Evolutionary conservation across 92 coral and sea anemone genomes (phyloP), one percentile per base, ranked within the genome.

Genomic region (Actinostola sp.): DNA sequence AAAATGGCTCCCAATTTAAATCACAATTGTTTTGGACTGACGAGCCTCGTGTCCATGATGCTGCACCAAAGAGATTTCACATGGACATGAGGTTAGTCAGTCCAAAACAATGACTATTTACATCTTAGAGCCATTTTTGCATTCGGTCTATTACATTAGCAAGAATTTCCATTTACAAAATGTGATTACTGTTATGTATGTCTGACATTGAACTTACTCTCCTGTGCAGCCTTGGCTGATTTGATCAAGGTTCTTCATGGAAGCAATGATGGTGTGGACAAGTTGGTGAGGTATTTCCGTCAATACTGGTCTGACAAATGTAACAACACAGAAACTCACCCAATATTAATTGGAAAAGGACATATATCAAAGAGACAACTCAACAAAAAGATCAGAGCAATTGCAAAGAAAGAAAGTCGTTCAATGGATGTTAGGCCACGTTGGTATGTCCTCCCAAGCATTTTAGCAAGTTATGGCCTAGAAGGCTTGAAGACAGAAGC

Each of bases 341-440:
- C 80, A 4, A 83, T 77, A 27, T 75, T 89, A 60, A 82, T 71
- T 16, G 80, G 88, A 28, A 89, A 86, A 52, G 84, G 97, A 25
- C 88, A 86, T 14, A 81, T 95, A 30, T 95, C 99, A 14, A 95
- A 88, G 79, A 89, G 99, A 1, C 97, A 95, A 57, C 77, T 95
- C 16, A 93, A 92, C 70, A 73, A 73, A 28, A 88, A 89, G 70
- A 95, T 95, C 33, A 86, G 86, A 50, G 61, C 77, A 14, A 92
- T 95, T 59, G 99, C 99, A 16, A 72, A 69, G 39, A 95, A 95
- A 67, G 97, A 95, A 76, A 79, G 86, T 69, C 82, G 97, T 28
- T 29, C 27, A 30, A 11, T 36, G 4, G 42, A 50, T 53, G 90
- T 85, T 35, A 84, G 74, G 60, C 71, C 81, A 16, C 85, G 97